Conservation (phyloP, 1,140 invertebrate genomes). For the Drosophila virilis region DNA sequence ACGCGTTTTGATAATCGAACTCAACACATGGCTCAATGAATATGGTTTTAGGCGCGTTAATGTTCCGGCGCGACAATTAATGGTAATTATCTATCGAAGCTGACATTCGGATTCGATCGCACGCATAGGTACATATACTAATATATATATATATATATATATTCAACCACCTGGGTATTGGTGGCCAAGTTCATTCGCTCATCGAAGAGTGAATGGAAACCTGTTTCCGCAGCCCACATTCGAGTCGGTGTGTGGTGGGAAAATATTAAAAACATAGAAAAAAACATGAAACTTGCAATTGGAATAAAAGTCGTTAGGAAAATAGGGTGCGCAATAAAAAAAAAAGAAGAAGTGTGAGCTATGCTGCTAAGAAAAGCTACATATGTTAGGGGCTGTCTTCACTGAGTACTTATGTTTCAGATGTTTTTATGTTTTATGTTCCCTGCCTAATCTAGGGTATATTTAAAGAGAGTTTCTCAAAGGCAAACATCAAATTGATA, state of each 20-base stretch:
- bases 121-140: constrained; percentile 17
- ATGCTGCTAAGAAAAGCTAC: not conserved
- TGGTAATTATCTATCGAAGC: constrained; percentile 65
- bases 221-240: constrained; percentile 47
- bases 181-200: constrained; percentile 46
- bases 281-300: constrained; percentile 3
- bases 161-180: constrained; percentile 23
- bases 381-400: not conserved
- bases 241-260: constrained; percentile 30
- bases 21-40: constrained; percentile 67
- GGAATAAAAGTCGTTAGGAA: constrained; percentile 5
- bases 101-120: constrained; percentile 49
- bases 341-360: not conserved
- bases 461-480: no score
- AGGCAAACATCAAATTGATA: no score
- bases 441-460: no score
- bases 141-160: constrained; percentile 1
- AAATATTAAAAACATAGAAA: constrained; percentile 28
- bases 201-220: constrained; percentile 58
- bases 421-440: no score
- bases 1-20: constrained; percentile 41
- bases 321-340: not conserved
- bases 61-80: constrained; percentile 65
- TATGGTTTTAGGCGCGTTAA: constrained; percentile 56
- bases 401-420: no score